Base-by-base conservation (phyloP, 2,797 vertebrate genomes). In the Pangasius macronema region DNA sequence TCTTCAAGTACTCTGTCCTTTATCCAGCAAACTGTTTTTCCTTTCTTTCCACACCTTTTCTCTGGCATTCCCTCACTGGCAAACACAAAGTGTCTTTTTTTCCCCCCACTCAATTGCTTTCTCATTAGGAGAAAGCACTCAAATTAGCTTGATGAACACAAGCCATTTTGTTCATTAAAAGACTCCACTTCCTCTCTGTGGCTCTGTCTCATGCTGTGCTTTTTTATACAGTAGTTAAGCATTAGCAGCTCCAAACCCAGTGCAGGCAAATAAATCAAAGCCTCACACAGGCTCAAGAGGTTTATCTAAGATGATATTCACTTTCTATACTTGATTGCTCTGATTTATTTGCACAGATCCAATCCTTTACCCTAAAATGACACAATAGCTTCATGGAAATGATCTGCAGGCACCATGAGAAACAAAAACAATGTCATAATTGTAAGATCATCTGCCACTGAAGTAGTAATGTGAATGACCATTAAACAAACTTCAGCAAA, bases 81-180 rank as follows among this genome's bases (percentile, higher is more conserved):
- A 88, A 59, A 79, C 59, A 82, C 63, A 42, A 30, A 77, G 16
- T 39, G 61, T 33, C 2, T 51, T 88, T 83, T 73, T 63, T 68
- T 83, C 59, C 79, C 65, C 82, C 18, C 33, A 46, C 63, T 86
- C 89, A 87, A 73, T 72, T 85, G 42, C 73, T 51, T 84, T 70
- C 85, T 89, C 82, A 84, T 88, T 86, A 83, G 57, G 27, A 82
- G 27, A 87, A 85, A 39, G 16, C 27, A 46, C n/a, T 76, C 79
- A 84, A 83, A 88, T 86, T 83, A 70, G n/a, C 11, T 53, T 53
- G 49, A 33, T 70, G n/a, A 36, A 55, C 49, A 67, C 59, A 82
- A 42, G 39, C 9, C 36, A 22, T 55, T 70, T 36, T 83, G 49
- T 70, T 83, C 65, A 53, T 70, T 83, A 33, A 53, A 83, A 49